Base-by-base conservation (phyloP, 2,797 vertebrate species). In the Hydrocynus forskahlii region DNA sequence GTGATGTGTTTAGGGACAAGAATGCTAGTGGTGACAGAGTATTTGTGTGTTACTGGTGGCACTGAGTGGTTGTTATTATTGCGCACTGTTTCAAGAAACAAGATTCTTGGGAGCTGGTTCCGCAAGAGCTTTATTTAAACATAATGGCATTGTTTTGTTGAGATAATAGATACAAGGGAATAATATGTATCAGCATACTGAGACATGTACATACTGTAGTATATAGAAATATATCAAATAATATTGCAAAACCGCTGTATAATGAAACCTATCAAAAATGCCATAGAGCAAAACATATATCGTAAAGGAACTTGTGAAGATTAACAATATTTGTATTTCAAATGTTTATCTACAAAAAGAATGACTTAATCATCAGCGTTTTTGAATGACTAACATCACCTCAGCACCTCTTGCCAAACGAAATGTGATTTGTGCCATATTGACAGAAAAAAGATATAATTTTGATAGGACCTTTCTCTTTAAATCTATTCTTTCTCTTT, bases 391-490 rank as follows among this genome's bases (percentile, higher is more conserved):
- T 84, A 80, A 77, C 70, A 83, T 81, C 52, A 78, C 81, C 74
- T 71, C 72, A 78, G 60, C 72, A 83, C 66, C 75, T 84, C 78
- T 82, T 87, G 86, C 85, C 87, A 89, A 89, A 89, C 81, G 60
- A 79, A 68, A 79, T 78, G 78, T 76, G 43, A 84, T 83, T 79
- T 66, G 87, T 91, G 89, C 90, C 87, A 90, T 81, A 88, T 78
- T 45, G 78, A 70, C 62, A 60, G 29, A 81, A 64, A 78, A 64
- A 60, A 72, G 29, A 35, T 1, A 62, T 2, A 19, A 35, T 79
- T 82, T 84, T 68, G 59, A 85, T 72, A 81, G 55, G n/a, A 62
- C 70, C 10, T 0, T 73, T 63, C 57, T 45, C 35, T 67, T 68
- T 25, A 50, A 62, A 71, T 13, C 16, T 68, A 7, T 72, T 16